These are phyloP conservation scores for Bombus turneri DNA, from an alignment of 1,140 invertebrate genomes.

Conservation along the genomic window DNA sequence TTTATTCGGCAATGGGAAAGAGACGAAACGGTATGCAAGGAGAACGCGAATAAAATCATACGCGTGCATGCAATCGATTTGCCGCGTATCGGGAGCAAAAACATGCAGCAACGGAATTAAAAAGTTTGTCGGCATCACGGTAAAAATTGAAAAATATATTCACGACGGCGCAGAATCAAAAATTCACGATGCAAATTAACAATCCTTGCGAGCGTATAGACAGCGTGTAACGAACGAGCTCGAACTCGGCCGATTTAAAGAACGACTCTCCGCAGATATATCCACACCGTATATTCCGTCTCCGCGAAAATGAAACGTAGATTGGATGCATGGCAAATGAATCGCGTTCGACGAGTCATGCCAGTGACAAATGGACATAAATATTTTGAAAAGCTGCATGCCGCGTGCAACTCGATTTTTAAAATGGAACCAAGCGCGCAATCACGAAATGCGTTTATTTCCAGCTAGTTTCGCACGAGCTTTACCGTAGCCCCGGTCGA, in stretches of 20 bases:
- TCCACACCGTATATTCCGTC: neutral
- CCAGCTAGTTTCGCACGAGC: neutral
- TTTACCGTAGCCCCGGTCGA: neutral
- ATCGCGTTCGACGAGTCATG: neutral
- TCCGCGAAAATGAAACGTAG: neutral
- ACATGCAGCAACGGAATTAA: neutral
- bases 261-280: neutral
- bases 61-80: neutral
- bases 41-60: neutral
- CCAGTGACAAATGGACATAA: neutral
- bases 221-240: neutral
- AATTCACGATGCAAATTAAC: neutral
- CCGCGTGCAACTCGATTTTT: neutral
- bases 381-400: neutral
- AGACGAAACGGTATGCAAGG: too few relatives aligned
- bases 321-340: slow-evolving; percentile 7
- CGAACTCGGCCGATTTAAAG: neutral
- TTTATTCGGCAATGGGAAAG: neutral
- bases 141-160: slow-evolving; percentile 16
- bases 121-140: neutral
- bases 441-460: neutral
- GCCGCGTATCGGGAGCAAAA: neutral
- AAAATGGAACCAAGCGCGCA: neutral
- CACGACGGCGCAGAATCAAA: neutral
- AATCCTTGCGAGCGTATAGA: neutral